Conservation (phyloP, 2,888 invertebrate genomes). For the Lysandra bellargus region DNA sequence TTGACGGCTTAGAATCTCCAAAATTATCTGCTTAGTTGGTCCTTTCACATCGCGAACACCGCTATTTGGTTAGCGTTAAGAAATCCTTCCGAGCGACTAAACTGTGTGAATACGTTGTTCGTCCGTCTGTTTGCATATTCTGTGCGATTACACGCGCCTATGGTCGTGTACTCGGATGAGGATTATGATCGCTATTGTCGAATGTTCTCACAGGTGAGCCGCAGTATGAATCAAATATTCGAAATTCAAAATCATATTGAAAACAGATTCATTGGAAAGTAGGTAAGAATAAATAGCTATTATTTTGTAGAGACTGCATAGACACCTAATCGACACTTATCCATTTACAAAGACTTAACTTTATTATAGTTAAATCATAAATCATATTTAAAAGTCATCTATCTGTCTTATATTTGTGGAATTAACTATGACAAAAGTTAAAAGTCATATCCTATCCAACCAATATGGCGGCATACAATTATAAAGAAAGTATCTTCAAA, state of each 20-base stretch:
- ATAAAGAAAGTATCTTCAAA: background rate
- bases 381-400: no score
- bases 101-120: constrained; percentile 63
- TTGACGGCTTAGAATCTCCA: constrained; percentile 67
- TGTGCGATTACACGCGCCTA: constrained; percentile 71
- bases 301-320: no score
- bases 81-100: constrained; percentile 76
- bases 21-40: constrained; percentile 78
- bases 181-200: constrained; percentile 37
- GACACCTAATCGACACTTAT: no score
- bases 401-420: no score
- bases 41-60: constrained; percentile 64
- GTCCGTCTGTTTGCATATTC: constrained; percentile 69
- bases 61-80: constrained; percentile 79
- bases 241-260: background rate
- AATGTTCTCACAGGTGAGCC: constrained; percentile 26
- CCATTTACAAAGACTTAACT: no score
- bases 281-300: background rate
- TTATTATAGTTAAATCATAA: no score
- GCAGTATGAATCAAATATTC: background rate
- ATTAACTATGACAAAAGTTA: no score
- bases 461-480: no score
- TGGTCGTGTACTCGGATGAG: constrained; percentile 35
- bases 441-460: no score
- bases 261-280: background rate